Conservation (phyloP, 2,797 vertebrate genomes). For the Liparis tanakae region DNA sequence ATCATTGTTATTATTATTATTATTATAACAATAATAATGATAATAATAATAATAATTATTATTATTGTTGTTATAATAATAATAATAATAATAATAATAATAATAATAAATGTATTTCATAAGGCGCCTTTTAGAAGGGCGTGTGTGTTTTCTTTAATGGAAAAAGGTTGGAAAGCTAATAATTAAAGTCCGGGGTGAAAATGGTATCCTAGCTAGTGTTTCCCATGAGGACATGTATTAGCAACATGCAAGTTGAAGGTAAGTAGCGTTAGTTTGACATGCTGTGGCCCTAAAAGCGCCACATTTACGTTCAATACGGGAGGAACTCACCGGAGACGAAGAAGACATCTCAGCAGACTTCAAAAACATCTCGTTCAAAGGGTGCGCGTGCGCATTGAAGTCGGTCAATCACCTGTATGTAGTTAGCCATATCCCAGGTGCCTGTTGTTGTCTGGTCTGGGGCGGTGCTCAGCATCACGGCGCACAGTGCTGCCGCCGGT, state of each 20-base stretch:
- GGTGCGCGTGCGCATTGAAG: no score
- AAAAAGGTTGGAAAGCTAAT: background rate
- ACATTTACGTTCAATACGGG: background rate
- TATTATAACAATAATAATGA: no score
- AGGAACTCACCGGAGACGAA: slow-evolving; percentile 16
- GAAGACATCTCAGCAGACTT: background rate
- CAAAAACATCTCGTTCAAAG: background rate
- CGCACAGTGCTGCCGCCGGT: slow-evolving; percentile 1
- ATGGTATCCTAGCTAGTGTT: background rate
- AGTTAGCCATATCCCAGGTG: no score
- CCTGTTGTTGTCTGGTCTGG: background rate
- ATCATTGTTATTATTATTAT: no score
- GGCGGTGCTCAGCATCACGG: background rate
- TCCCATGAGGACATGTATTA: background rate
- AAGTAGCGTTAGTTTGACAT: background rate
- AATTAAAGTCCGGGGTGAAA: background rate
- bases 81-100: no score
- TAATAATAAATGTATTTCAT: no score
- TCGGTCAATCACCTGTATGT: background rate
- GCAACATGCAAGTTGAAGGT: background rate
- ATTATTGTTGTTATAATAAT: no score
- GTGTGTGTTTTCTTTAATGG: no score
- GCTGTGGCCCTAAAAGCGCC: no score
- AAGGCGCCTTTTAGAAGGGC: no score
- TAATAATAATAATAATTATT: no score